Conservation (phyloP, 2,888 invertebrate species). For the Biston stratarius region DNA sequence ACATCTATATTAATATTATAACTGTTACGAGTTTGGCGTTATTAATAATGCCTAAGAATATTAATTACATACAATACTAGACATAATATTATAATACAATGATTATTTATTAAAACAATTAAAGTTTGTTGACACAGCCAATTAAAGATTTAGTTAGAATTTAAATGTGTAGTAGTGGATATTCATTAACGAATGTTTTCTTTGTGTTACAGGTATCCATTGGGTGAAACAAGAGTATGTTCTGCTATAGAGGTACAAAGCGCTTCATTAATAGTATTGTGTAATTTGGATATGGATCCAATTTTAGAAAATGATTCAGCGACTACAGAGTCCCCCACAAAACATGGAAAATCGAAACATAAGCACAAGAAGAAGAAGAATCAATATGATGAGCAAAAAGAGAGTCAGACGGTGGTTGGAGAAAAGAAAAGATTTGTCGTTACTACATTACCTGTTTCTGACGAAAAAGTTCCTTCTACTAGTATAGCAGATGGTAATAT, state of each 20-base stretch:
- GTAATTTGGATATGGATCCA: conserved; percentile 75
- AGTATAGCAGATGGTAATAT: conserved; percentile 73
- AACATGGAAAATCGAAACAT: conserved; percentile 77
- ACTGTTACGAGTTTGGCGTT: no score
- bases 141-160: no score
- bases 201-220: conserved; percentile 70
- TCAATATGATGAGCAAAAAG: conserved; percentile 62
- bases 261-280: conserved; percentile 52
- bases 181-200: conserved; percentile 7
- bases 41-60: no score
- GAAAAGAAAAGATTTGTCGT: conserved; percentile 79
- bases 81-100: no score
- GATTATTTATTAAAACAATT: no score
- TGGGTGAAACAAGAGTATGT: conserved; percentile 66
- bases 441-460: conserved; percentile 72
- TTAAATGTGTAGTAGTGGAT: no score
- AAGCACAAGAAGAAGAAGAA: conserved; percentile 79
- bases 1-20: no score
- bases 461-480: conserved; percentile 69
- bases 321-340: conserved; percentile 71
- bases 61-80: no score
- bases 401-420: conserved; percentile 77
- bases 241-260: conserved; percentile 65
- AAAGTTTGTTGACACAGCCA: no score
- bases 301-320: conserved; percentile 83